Evolutionary conservation across 2,888 invertebrate species (phyloP).

Genomic region (Dynastes maya): DNA sequence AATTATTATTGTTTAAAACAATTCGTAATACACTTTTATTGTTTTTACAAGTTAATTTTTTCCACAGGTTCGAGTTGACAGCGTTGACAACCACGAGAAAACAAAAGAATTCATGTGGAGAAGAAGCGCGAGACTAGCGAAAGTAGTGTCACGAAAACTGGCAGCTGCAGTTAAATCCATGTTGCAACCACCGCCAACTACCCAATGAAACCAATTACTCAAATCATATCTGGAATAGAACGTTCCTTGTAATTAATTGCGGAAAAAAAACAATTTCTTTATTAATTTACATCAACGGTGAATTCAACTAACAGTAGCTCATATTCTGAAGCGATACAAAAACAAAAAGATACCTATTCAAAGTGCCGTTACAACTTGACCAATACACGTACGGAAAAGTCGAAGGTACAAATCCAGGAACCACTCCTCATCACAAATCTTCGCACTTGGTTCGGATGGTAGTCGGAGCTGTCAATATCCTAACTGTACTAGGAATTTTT

Average conservation of each 20-base stretch:
- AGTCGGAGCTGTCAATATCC: conserved; percentile 7
- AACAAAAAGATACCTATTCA: conserved; percentile 25
- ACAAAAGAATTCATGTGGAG: conserved; percentile 89
- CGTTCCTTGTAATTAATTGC: conserved; percentile 33
- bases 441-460: conserved; percentile 44
- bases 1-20: no score
- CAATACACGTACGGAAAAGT: conserved; percentile 24
- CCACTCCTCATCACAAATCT: conserved; percentile 2
- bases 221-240: conserved; percentile 24
- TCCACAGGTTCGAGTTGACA: conserved; percentile 86
- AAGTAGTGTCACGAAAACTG: conserved; percentile 87
- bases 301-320: conserved; percentile 7
- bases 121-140: conserved; percentile 87
- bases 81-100: conserved; percentile 85
- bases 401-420: conserved; percentile 16
- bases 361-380: conserved; percentile 39
- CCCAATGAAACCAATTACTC: conserved; percentile 29
- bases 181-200: conserved; percentile 72
- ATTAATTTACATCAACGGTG: conserved; percentile 7
- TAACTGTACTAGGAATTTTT: conserved; percentile 22
- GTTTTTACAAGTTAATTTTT: not conserved
- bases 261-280: conserved; percentile 1
- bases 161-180: conserved; percentile 76
- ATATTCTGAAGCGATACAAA: conserved; percentile 8
- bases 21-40: no score